Percentiles rank a stretch among this genome's conserved stretches.
These are phyloP conservation scores for Hippopotamyrus pictus DNA, from an alignment of 2,797 vertebrate species.

Conservation along the genomic window DNA sequence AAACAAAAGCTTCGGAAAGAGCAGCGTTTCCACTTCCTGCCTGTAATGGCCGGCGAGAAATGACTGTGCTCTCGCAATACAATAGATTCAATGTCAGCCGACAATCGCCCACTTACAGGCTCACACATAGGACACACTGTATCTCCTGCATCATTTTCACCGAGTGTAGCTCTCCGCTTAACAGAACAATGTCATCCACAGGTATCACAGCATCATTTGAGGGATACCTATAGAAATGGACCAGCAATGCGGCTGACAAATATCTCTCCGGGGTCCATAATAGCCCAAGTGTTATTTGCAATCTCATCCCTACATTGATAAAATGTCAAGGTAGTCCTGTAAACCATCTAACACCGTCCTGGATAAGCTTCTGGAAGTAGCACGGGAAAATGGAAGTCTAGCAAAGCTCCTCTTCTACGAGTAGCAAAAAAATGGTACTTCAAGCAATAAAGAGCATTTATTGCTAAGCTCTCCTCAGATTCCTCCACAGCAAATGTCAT, in stretches of 20 bases:
- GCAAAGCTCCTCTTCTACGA: neutral
- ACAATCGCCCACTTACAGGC: neutral
- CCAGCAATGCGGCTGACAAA: neutral
- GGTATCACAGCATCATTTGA: neutral
- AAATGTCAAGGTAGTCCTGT: neutral
- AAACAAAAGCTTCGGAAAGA: neutral
- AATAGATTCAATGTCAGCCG: neutral
- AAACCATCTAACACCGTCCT: neutral
- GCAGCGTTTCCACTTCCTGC: neutral
- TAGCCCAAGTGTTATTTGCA: neutral
- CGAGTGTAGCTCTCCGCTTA: neutral
- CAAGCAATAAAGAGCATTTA: neutral
- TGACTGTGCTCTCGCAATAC: neutral
- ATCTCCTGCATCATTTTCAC: neutral
- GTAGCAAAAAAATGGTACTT: neutral
- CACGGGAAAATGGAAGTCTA: neutral
- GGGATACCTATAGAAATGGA: neutral
- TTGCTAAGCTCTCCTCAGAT: neutral
- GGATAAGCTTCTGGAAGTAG: neutral
- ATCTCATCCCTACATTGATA: neutral
- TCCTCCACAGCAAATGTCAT: neutral
- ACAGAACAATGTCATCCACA: neutral
- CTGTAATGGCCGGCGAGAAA: neutral
- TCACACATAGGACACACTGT: neutral
- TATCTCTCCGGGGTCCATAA: neutral